Conservation (phyloP, 2,888 invertebrate genomes). For the Hanleya hanleyi region DNA sequence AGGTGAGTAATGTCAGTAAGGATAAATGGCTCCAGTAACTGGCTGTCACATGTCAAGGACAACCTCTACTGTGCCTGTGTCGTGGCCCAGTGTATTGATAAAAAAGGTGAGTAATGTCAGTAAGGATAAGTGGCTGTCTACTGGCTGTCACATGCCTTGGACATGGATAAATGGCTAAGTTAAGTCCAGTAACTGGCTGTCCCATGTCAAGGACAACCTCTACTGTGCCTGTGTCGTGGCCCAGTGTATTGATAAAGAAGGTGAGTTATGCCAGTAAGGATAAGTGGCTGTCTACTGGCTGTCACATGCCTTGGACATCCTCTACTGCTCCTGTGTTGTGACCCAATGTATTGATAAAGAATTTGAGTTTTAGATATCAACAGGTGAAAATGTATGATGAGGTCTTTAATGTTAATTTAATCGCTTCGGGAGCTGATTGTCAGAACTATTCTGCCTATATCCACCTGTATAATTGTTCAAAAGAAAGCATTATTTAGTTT, state of each 20-base stretch:
- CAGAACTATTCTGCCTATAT: too few species aligned
- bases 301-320: slow-evolving; percentile 87
- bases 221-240: slow-evolving; percentile 96
- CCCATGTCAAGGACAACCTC: slow-evolving; percentile 89
- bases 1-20: slow-evolving; percentile 59
- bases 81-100: slow-evolving; percentile 86
- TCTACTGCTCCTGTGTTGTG: slow-evolving; percentile 95
- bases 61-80: slow-evolving; percentile 94
- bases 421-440: too few species aligned
- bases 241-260: slow-evolving; percentile 80
- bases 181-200: slow-evolving; percentile 90
- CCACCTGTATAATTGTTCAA: too few species aligned
- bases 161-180: slow-evolving; percentile 95
- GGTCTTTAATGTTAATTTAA: too few species aligned
- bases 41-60: slow-evolving; percentile 92
- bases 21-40: slow-evolving; percentile 87
- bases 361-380: slow-evolving; percentile 68
- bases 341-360: slow-evolving; percentile 83
- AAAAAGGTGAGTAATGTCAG: slow-evolving; percentile 74
- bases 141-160: slow-evolving; percentile 77
- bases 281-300: slow-evolving; percentile 97
- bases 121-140: too few species aligned
- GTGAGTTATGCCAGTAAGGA: slow-evolving; percentile 77
- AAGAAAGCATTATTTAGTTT: too few species aligned
- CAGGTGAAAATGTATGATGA: too few species aligned